phyloP scores from a whole-genome alignment of 2,888 invertebrate species.

The Embidobia sp. region DNA sequence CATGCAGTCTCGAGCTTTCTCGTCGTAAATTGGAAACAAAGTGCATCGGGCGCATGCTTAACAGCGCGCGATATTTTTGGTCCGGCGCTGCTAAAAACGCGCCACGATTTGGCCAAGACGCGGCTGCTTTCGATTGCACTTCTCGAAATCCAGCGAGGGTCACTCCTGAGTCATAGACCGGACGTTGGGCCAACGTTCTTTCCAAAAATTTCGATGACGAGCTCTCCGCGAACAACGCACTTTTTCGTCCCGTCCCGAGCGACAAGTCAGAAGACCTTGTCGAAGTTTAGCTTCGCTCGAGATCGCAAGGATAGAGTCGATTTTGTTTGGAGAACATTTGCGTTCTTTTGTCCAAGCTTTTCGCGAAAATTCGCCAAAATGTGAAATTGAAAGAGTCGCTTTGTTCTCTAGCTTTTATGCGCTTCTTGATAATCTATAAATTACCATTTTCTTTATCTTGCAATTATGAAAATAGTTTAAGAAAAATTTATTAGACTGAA shows the following conservation, averaged over 20 bases:
- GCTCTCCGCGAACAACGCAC: slow-evolving; percentile 55
- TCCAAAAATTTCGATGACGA: slow-evolving; percentile 74
- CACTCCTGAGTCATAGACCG: slow-evolving; percentile 80
- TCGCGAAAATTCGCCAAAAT: too few species aligned
- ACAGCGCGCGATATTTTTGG: slow-evolving; percentile 63
- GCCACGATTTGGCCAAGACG: slow-evolving; percentile 51
- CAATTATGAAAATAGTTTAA: too few species aligned
- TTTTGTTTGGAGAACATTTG: too few species aligned
- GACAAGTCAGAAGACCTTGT: slow-evolving; percentile 5
- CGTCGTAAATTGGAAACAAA: slow-evolving; percentile 60
- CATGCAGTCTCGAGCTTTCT: slow-evolving; percentile 3
- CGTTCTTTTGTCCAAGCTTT: too few species aligned
- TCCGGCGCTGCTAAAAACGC: slow-evolving; percentile 61
- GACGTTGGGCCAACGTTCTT: slow-evolving; percentile 69
- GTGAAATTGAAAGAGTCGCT: too few species aligned
- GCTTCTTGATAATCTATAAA: too few species aligned
- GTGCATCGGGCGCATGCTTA: slow-evolving; percentile 48
- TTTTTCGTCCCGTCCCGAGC: slow-evolving; percentile 13
- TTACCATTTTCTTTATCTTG: too few species aligned
- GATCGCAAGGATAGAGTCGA: too few species aligned
- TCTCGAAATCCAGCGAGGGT: slow-evolving; percentile 77
- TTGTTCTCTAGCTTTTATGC: too few species aligned
- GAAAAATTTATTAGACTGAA: too few species aligned
- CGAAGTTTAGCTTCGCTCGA: too few species aligned
- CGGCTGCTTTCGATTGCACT: slow-evolving; percentile 61